Base-by-base conservation (phyloP, 2,888 invertebrate species). In the Baronia brevicornis region DNA sequence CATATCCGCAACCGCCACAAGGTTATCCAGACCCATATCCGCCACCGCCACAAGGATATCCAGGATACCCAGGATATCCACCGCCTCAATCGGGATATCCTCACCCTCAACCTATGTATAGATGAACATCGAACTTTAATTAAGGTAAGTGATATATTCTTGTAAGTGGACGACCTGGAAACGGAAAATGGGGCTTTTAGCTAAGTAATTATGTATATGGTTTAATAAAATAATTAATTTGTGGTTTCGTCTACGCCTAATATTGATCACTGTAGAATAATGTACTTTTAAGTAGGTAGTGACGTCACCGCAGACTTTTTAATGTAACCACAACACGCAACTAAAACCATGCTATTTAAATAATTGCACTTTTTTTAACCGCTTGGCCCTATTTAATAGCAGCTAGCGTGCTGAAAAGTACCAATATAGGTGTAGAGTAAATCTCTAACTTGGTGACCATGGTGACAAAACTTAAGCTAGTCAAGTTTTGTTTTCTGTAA, bases 1-100 rank as follows among this genome's bases (percentile, higher is more conserved):
- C 54, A 2, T 61, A 64, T 36, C 67, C 66, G 0, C 75, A 64
- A 3, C 69, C 62, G 4, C 65, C 57, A 28, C 57, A 48, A 5
- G 57, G 54, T 2, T 64, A 65, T 41, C 67, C 60, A 2, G 38
- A 30, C 12, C 37, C 33, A 3, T 35, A 35, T 14, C 35, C 36
- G 1, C 35, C 35, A 2, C 35, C 25, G 10, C 35, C 29, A 12
- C 36, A 37, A 2, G 41, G 39, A 2, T 54, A 57, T 37, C 53
- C 54, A 3, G 54, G 39, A 5, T 53, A 41, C 6, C 46, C 43
- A 10, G 48, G 47, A 1, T 58, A 59, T 37, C 60, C 47, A 6
- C 49, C 48, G 8, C 54, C 43, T 3, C 51, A 48, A 3, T 42
- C 39, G 15, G 48, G 44, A 2, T 51, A 54, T 20, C 51, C 51